Evolutionary conservation across 2,113 vertebrate species (phyloP), one percentile per base, ranked within the genome.

Genomic region (Antennarius striatus): DNA sequence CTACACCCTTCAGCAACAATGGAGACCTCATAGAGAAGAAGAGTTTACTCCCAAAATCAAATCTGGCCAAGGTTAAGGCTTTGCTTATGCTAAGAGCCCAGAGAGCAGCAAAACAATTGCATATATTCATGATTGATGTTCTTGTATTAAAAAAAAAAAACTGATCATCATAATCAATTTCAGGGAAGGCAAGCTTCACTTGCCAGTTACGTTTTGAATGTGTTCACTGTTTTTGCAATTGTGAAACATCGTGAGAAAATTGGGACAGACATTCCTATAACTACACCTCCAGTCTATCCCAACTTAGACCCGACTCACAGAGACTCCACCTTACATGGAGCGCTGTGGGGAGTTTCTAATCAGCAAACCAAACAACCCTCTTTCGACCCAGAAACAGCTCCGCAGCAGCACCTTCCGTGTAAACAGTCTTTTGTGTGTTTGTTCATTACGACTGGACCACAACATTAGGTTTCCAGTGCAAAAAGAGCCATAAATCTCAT

Each of bases 331-430:
- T 4, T 36, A 63, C 60, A 45, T 9, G 36, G 43, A 32, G 60
- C 30, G n/a, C 81, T 68, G 14, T 45, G 42, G 3, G 71, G 78
- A 88, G 80, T 40, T 45, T 43, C 81, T 87, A 89, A 92, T 91
- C 88, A 91, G 79, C 83, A 84, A 90, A 80, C 50, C 80, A 90
- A 90, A 88, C 85, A 88, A 64, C 46, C 59, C 68, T 56, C 36
- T 43, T 49, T 59, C 5, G 5, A 48, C 53, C 57, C 78, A 79
- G 71, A 62, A 65, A 60, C 42, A 70, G 70, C 46, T 68, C 58
- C 36, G n/a, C 50, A 51, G 75, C 73, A 63, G 68, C 79, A 79
- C 73, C 77, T 66, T 75, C 68, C 56, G 42, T 77, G 75, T 88
- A 88, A 91, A 90, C 85, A 89, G 67, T 74, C 83, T 46, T 73